These are phyloP conservation scores for Tympanoctomys barrerae DNA, from an alignment of 2,797 vertebrate species.

Conservation along the genomic window DNA sequence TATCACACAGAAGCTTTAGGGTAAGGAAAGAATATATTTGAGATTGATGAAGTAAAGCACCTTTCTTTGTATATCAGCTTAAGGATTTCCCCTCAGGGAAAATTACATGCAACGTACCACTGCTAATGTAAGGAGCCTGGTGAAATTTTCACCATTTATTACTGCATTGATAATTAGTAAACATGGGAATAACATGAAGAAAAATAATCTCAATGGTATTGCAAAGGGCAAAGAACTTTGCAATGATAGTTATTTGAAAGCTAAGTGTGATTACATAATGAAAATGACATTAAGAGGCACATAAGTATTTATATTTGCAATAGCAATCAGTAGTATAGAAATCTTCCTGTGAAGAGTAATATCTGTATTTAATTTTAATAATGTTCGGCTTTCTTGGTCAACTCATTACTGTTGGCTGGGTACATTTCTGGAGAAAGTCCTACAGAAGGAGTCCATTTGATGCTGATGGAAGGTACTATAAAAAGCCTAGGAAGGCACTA, in stretches of 20 bases:
- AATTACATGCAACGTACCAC: constrained; percentile 37
- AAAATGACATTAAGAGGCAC: not conserved
- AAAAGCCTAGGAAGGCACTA: not conserved
- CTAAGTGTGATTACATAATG: constrained; percentile 16
- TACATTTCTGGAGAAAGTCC: not conserved
- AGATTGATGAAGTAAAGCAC: constrained; percentile 78
- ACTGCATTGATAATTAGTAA: constrained; percentile 52
- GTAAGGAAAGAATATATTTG: constrained; percentile 61
- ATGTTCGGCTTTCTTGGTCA: not conserved
- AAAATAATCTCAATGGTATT: not conserved
- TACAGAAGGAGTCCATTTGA: not conserved
- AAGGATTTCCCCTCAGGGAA: constrained; percentile 72
- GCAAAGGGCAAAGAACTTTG: not conserved
- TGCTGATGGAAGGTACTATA: not conserved
- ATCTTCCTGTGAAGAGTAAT: not conserved
- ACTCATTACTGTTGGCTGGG: not conserved
- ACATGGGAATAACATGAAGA: not conserved
- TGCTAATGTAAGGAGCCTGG: constrained; percentile 29
- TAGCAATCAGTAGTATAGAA: not conserved
- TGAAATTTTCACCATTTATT: not conserved
- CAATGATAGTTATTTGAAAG: constrained; percentile 42
- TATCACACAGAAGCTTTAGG: constrained; percentile 71
- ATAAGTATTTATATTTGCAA: not conserved
- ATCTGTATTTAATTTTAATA: not conserved
- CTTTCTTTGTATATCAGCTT: constrained; percentile 76